Base-by-base conservation (phyloP, 2,888 invertebrate genomes). In the Limnephilus marmoratus region DNA sequence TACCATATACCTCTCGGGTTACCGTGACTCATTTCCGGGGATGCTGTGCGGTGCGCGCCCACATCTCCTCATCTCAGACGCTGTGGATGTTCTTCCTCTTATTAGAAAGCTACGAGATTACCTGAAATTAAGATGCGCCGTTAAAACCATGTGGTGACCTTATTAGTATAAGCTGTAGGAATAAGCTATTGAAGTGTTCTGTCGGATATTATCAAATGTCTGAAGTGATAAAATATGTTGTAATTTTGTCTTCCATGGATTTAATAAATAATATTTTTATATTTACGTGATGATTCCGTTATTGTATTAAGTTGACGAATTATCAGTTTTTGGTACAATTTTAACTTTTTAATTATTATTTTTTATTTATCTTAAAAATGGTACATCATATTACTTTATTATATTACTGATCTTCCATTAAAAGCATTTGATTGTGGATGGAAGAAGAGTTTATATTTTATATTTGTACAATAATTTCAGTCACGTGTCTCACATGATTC, bases 1-100 rank as follows among this genome's bases (percentile, higher is more conserved):
- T 83, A 24, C 83, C 24, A 3, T 4, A 24, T 68, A 68, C 68
- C 68, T 68, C 68, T 68, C 68, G n/a, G 68, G 68, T 68, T 68
- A 68, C 68, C 82, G 29, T 87, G 87, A 87, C 53, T 87, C 87
- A 87, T 31, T 87, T 87, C 87, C 53, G 53, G 87, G 87, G 53
- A 87, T 87, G 49, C 87, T 87, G 34, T 31, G 37, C 24, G 34
- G n/a, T 86, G 41, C 87, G 53, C 49, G 83, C 83, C 53, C 53
- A 87, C 87, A n/a, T 12, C 49, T n/a, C 31, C 68, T 68, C 68
- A 68, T 68, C 68, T 68, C 68, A 68, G 68, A 68, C 68, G 68
- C 24, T n/a, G 68, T 68, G 24, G 68, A 68, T 68, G 24, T 68
- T 68, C 24, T 68, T 68, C 68, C 68, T 68, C 68, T 68, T 68